Evolutionary conservation across 1,140 invertebrate genomes (phyloP).

Genomic region (Probaryconus sp.): DNA sequence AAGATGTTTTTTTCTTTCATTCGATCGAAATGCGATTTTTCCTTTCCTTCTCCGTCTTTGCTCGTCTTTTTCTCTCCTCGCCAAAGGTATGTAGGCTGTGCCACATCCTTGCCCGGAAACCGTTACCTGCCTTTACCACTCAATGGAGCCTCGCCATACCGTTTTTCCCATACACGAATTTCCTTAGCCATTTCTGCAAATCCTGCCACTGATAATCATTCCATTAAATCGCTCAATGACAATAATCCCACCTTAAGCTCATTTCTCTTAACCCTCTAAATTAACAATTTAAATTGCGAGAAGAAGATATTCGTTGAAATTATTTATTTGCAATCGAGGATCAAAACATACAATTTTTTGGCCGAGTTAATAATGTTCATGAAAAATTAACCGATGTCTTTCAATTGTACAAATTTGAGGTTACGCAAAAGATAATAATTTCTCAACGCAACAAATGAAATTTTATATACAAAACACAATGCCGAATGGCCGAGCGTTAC

Average conservation of each 20-base stretch:
- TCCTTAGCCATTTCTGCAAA: conserved; percentile 36
- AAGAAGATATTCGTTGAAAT: too few relatives aligned
- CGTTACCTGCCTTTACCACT: conserved; percentile 75
- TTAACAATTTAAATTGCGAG: too few relatives aligned
- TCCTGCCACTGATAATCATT: neutral
- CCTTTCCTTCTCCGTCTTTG: conserved; percentile 27
- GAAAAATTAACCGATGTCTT: too few relatives aligned
- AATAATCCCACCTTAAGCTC: neutral
- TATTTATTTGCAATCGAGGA: too few relatives aligned
- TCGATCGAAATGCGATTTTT: neutral
- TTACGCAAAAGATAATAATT: too few relatives aligned
- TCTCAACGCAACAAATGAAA: too few relatives aligned
- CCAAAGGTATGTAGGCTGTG: conserved; percentile 77
- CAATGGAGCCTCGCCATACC: conserved; percentile 67
- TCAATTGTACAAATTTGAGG: too few relatives aligned
- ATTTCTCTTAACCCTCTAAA: too few relatives aligned
- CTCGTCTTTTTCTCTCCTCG: conserved; percentile 48
- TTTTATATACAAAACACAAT: too few relatives aligned
- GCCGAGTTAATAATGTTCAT: too few relatives aligned
- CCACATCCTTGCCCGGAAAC: conserved; percentile 77
- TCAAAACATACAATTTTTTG: too few relatives aligned
- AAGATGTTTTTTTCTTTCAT: conserved; percentile 23
- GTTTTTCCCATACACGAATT: conserved; percentile 67
- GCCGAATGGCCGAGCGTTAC: too few relatives aligned
- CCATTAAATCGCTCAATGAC: neutral